A percentile compares a stretch with the other conserved stretches of the same genome.
These are phyloP conservation scores for Aphidoletes aphidimyza DNA, from an alignment of 2,888 invertebrate genomes.

Conservation along the genomic window DNA sequence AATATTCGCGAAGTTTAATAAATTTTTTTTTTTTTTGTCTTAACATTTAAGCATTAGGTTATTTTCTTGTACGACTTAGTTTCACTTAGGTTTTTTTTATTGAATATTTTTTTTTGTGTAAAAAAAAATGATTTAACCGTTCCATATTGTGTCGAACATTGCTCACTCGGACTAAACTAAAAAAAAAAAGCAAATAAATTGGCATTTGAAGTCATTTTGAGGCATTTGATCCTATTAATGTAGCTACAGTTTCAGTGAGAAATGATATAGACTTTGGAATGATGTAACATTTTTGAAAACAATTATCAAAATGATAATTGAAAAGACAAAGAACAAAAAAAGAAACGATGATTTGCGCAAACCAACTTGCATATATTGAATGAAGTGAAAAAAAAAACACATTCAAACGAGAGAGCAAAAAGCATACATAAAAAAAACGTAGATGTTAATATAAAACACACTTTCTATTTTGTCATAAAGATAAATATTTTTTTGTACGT, in stretches of 20 bases:
- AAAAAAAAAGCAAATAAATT: background rate
- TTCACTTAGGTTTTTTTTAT: background rate
- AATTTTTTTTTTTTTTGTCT: background rate
- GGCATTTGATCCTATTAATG: no score
- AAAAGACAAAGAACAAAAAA: no score
- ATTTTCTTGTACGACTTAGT: conserved; percentile 13
- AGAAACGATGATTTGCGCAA: no score
- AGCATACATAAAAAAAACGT: background rate
- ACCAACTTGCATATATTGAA: background rate
- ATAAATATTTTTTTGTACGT: conserved; percentile 22
- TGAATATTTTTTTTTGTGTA: background rate
- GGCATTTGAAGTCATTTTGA: no score
- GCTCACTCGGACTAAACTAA: background rate
- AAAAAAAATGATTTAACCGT: background rate
- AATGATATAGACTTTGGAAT: no score
- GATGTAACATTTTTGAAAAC: no score
- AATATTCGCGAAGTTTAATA: background rate
- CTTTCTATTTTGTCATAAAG: conserved; percentile 44
- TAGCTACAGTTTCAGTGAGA: no score
- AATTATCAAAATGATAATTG: no score
- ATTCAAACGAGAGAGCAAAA: background rate
- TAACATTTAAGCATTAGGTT: background rate
- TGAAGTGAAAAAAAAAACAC: background rate
- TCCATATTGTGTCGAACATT: no score
- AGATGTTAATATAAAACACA: conserved; percentile 2